phyloP scores from a whole-genome alignment of 2,888 invertebrate species.

The Eilema caniola region DNA sequence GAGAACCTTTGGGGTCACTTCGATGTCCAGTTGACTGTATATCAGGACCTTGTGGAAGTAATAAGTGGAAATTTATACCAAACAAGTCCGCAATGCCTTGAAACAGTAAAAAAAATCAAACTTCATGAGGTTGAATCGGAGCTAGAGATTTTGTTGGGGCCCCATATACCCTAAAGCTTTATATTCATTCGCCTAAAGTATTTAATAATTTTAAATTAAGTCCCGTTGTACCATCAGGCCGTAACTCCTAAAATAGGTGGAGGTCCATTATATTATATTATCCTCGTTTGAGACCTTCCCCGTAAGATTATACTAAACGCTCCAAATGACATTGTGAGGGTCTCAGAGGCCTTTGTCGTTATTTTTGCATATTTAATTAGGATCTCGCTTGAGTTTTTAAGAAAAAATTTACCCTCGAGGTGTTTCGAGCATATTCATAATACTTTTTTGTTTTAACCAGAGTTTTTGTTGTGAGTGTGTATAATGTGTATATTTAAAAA shows the following conservation, averaged over 20 bases:
- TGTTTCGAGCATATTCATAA: conserved; percentile 8
- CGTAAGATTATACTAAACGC: conserved; percentile 54
- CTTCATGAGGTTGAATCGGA: too few species aligned
- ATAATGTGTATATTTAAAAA: conserved; percentile 3
- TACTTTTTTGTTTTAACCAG: conserved; percentile 5
- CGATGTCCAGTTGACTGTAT: too few species aligned
- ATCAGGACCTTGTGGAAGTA: too few species aligned
- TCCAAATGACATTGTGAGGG: conserved; percentile 51
- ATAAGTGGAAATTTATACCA: too few species aligned
- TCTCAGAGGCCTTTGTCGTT: conserved; percentile 50
- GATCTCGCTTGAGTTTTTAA: conserved; percentile 15
- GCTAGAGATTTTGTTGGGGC: too few species aligned
- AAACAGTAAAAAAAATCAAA: too few species aligned
- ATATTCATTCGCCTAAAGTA: not conserved
- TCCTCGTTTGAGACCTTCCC: conserved; percentile 24
- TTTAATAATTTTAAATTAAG: conserved; percentile 2
- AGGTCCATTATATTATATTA: conserved; percentile 29
- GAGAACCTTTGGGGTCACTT: too few species aligned
- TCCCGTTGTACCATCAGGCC: conserved; percentile 27
- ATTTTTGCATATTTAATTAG: conserved; percentile 53
- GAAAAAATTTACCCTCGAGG: conserved; percentile 11
- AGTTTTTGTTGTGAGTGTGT: not conserved
- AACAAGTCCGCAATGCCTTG: too few species aligned
- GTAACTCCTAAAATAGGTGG: conserved; percentile 40
- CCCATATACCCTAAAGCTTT: not conserved